Base-by-base conservation (phyloP, 2,888 invertebrate genomes). In the Phlogophora meticulosa region DNA sequence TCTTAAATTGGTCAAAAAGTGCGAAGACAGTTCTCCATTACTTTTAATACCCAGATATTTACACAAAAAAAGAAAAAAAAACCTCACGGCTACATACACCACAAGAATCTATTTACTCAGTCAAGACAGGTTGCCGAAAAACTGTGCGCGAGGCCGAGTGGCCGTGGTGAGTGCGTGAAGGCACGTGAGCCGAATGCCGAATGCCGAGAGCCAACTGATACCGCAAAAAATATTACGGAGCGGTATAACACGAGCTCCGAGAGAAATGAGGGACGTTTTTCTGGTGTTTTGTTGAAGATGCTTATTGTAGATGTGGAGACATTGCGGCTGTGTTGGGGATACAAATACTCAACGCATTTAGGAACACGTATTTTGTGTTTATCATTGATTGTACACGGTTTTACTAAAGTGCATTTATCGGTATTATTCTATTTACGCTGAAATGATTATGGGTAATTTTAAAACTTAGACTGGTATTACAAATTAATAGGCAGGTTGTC, bases 211-310 rank as follows among this genome's bases (percentile, higher is more conserved):
- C 34, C 73, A 58, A 61, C 40, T 56, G 76, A 68, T 75, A 68
- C 76, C 63, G 46, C 76, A 76, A 68, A 79, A 79, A 68, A 78
- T 78, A 76, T 78, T 60, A 75, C 67, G 24, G 22, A n/a, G 15
- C 60, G 34, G 36, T 53, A 49, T 62, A 57, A 67, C 76, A 51
- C 15, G 76, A 63, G 56, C 57, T 43, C 57, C 56, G 22, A 46
- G 58, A 67, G 42, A 73, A 60, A 75, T 74, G 74, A 55, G 43
- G 11, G 46, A 43, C 76, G 58, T 64, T 72, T 72, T 58, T 74
- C 34, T 53, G 57, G 48, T 62, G 34, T 59, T 77, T 58, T 78
- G 57, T 57, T 56, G 22, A 13, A 61, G 43, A 68, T 72, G 38
- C 58, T 48, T 60, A 45, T 69, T 51, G 60, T 38, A 42, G n/a